Conservation (phyloP, 2,797 vertebrate genomes). For the Erpetoichthys calabaricus region DNA sequence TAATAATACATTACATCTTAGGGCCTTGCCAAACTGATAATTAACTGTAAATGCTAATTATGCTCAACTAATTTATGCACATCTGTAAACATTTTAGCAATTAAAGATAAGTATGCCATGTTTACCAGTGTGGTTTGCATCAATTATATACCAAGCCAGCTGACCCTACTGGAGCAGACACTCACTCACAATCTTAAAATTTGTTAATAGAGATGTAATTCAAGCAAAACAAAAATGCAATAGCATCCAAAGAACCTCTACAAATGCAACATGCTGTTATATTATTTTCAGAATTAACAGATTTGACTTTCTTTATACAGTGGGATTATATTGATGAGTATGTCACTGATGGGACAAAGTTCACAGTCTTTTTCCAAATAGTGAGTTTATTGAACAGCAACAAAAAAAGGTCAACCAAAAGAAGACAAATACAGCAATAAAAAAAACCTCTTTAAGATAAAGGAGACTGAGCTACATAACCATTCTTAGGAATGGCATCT, state of each 20-base stretch:
- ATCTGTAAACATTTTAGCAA: slow-evolving; percentile 31
- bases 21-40: slow-evolving; percentile 32
- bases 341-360: too few species aligned
- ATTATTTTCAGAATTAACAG: too few species aligned
- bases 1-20: slow-evolving; percentile 35
- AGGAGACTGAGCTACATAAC: too few species aligned
- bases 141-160: slow-evolving; percentile 20
- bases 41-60: slow-evolving; percentile 38
- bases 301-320: too few species aligned
- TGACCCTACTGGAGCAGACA: slow-evolving; percentile 6
- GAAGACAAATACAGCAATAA: too few species aligned
- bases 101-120: slow-evolving; percentile 23
- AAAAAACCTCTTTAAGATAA: too few species aligned
- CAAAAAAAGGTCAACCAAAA: too few species aligned
- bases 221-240: slow-evolving; percentile 11
- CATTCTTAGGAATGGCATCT: too few species aligned
- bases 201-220: slow-evolving; percentile 17
- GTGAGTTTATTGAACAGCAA: too few species aligned
- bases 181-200: slow-evolving; percentile 1
- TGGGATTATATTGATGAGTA: too few species aligned
- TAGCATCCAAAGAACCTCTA: slow-evolving; percentile 4
- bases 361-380: too few species aligned
- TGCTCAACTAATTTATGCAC: slow-evolving; percentile 33
- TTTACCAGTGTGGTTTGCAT: slow-evolving; percentile 26
- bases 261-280: slow-evolving; percentile 22